Conservation (phyloP, 1,140 invertebrate genomes). For the Macrostomum lignano region DNA sequence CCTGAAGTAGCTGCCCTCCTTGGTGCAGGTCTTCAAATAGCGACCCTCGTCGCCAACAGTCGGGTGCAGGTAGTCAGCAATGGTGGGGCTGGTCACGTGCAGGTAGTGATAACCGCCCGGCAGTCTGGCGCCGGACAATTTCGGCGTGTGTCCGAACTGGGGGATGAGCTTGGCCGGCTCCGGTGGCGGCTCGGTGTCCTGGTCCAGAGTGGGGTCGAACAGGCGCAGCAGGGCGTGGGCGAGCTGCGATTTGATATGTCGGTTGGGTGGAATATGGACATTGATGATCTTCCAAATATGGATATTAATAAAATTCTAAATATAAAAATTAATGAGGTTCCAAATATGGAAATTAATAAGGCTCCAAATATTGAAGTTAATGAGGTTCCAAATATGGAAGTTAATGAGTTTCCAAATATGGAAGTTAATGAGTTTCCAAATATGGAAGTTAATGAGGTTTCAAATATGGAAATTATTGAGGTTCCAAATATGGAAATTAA, state of each 20-base stretch:
- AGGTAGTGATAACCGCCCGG: slow-evolving; percentile 21
- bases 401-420: too few relatives aligned
- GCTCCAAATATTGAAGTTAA: too few relatives aligned
- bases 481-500: too few relatives aligned
- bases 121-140: slow-evolving; percentile 14
- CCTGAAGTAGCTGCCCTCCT: slow-evolving; percentile 15
- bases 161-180: slow-evolving; percentile 19
- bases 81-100: slow-evolving; percentile 17
- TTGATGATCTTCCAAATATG: slow-evolving; percentile 1
- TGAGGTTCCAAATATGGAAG: too few relatives aligned
- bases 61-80: slow-evolving; percentile 12
- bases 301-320: slow-evolving; percentile 1
- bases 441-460: too few relatives aligned
- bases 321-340: too few relatives aligned
- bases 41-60: slow-evolving; percentile 16
- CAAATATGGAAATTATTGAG: too few relatives aligned
- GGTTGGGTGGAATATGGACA: not conserved
- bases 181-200: slow-evolving; percentile 10
- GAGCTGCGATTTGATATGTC: slow-evolving; percentile 12
- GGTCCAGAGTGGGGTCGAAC: slow-evolving; percentile 23
- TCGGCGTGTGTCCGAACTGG: slow-evolving; percentile 18
- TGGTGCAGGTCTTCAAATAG: slow-evolving; percentile 10
- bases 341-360: too few relatives aligned
- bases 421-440: too few relatives aligned
- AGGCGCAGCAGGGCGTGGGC: slow-evolving; percentile 18